Percentiles rank a stretch among this genome's conserved stretches.
phyloP scores from a whole-genome alignment of 2,797 vertebrate genomes.

The Pangasius krempfi region DNA sequence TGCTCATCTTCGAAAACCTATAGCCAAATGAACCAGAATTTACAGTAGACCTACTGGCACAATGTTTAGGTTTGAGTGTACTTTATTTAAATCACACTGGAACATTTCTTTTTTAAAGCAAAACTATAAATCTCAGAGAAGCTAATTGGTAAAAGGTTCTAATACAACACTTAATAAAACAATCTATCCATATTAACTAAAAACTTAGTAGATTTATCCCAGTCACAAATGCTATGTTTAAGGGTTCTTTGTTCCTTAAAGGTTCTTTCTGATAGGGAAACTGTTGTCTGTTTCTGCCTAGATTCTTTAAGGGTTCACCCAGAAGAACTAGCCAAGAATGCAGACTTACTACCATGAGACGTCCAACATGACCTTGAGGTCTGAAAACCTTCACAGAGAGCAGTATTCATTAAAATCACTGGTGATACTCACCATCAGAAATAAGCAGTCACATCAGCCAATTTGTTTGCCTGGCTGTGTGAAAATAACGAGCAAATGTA shows the following conservation, averaged over 20 bases:
- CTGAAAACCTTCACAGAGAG: not conserved
- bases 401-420: constrained; percentile 28
- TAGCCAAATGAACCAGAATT: not conserved
- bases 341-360: not conserved
- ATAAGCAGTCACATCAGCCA: constrained; percentile 14
- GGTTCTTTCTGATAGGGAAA: not conserved
- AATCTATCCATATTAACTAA: not conserved
- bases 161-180: not conserved
- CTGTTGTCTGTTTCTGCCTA: not conserved
- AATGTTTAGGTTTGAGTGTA: not conserved
- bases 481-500: constrained; percentile 57
- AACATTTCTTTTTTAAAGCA: not conserved
- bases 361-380: not conserved
- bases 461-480: constrained; percentile 43
- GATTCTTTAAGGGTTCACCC: not conserved
- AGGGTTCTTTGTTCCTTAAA: not conserved
- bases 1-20: not conserved
- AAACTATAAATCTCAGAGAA: not conserved
- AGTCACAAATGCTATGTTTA: not conserved
- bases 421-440: constrained; percentile 29
- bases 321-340: not conserved
- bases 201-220: not conserved
- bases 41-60: not conserved
- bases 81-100: not conserved
- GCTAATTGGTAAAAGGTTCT: not conserved